A percentile compares a stretch with the other conserved stretches of the same genome.
phyloP scores from a whole-genome alignment of 2,797 vertebrate genomes.

The Anguilla marmorata region DNA sequence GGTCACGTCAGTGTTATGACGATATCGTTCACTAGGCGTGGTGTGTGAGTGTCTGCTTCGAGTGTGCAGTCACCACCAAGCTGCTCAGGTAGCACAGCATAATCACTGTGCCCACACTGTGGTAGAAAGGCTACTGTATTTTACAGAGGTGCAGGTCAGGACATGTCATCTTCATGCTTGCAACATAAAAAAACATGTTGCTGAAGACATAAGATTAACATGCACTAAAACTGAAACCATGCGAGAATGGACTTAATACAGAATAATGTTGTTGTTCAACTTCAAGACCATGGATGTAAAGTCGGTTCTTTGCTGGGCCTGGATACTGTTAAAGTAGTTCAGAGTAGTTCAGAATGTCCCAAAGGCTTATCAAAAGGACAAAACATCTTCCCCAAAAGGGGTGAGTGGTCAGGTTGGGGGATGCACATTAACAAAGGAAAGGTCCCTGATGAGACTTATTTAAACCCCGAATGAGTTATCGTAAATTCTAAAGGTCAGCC shows the following conservation, averaged over 20 bases:
- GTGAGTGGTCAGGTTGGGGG: conserved; percentile 36
- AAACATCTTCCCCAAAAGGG: conserved; percentile 56
- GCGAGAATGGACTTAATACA: conserved; percentile 32
- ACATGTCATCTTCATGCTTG: neutral
- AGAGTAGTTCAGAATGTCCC: conserved; percentile 47
- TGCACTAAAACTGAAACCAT: conserved; percentile 8
- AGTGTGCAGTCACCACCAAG: neutral
- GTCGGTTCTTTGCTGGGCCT: conserved; percentile 44
- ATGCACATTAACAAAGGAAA: conserved; percentile 69
- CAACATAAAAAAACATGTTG: conserved; percentile 40
- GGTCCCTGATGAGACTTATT: conserved; percentile 75
- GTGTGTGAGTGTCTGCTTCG: neutral
- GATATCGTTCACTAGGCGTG: neutral
- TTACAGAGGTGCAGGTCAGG: conserved; percentile 6
- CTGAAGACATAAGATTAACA: conserved; percentile 34
- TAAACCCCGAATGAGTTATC: conserved; percentile 73
- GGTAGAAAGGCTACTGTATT: neutral
- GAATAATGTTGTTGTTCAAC: neutral
- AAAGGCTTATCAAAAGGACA: conserved; percentile 60
- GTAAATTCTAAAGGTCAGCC: conserved; percentile 73
- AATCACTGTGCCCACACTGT: neutral
- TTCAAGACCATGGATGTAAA: conserved; percentile 19
- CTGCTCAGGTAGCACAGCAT: neutral
- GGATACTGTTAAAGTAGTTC: conserved; percentile 47
- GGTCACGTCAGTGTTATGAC: neutral